A percentile compares a stretch with the other conserved stretches of the same genome.
Evolutionary conservation across 1,140 invertebrate species (phyloP).

Genomic region (Pristionchus pacificus): DNA sequence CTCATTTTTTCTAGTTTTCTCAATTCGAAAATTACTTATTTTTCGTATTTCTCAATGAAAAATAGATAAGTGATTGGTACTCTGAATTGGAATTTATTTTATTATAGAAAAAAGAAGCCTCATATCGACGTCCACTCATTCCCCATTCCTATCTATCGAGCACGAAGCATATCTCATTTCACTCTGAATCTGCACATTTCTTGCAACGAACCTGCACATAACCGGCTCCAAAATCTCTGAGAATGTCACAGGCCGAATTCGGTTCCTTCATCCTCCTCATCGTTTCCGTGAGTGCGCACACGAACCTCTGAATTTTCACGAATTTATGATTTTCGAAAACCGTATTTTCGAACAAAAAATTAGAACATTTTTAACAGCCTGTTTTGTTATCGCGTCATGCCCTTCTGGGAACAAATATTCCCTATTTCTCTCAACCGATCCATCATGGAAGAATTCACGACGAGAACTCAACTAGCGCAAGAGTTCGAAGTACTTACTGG

Average conservation of each 20-base stretch:
- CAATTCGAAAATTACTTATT: constrained; percentile 17
- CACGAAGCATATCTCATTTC: too few species aligned
- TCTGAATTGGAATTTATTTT: constrained; percentile 9
- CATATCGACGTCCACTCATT: background rate
- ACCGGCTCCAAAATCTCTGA: constrained; percentile 6
- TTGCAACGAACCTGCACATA: background rate
- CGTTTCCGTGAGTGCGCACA: constrained; percentile 20
- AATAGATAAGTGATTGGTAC: constrained; percentile 1
- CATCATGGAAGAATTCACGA: too few species aligned
- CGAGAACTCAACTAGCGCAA: too few species aligned
- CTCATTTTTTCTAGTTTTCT: constrained; percentile 7
- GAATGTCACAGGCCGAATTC: constrained; percentile 22
- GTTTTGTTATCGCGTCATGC: too few species aligned
- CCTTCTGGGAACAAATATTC: too few species aligned
- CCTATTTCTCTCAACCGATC: too few species aligned
- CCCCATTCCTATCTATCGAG: too few species aligned
- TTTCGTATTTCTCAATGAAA: constrained; percentile 2
- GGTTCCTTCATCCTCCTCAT: constrained; percentile 30
- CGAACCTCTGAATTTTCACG: constrained; percentile 31
- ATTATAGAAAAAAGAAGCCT: background rate
- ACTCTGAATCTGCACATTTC: too few species aligned
- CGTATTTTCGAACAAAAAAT: too few species aligned
- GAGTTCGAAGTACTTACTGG: too few species aligned
- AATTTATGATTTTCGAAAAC: too few species aligned
- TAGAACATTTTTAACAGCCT: too few species aligned